Conservation (phyloP, 1,140 invertebrate species). For the Penaeus indicus region DNA sequence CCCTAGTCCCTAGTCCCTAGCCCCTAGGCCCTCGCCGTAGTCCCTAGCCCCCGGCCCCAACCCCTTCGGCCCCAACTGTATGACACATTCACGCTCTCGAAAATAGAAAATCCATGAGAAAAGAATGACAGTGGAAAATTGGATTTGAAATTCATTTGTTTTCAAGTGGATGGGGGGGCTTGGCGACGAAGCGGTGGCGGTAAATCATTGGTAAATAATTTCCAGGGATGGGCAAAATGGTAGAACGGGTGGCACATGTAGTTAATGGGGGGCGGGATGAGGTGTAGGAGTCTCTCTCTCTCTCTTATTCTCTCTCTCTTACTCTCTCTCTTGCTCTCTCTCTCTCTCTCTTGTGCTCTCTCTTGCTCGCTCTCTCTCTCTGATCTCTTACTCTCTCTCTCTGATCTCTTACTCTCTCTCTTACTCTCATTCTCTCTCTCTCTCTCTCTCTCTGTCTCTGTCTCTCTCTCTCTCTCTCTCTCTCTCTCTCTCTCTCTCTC, state of each 20-base stretch:
- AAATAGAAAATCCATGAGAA: conserved; percentile 62
- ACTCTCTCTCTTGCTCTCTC: no score
- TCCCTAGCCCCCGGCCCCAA: not conserved
- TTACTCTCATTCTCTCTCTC: not conserved
- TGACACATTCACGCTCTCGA: conserved; percentile 61
- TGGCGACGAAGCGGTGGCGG: conserved; percentile 44
- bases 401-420: not conserved
- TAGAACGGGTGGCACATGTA: conserved; percentile 37
- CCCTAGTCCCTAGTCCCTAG: not conserved
- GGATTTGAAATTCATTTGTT: conserved; percentile 63
- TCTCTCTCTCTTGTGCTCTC: no score
- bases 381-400: not conserved
- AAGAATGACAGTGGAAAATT: conserved; percentile 63
- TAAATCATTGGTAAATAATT: conserved; percentile 61
- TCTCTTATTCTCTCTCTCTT: no score
- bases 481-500: no score
- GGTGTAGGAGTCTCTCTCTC: not conserved
- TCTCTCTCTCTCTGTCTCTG: no score
- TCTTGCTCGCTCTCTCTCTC: no score
- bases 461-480: no score
- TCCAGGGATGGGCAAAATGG: conserved; percentile 47
- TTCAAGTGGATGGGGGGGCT: conserved; percentile 57
- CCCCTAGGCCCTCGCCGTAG: no score
- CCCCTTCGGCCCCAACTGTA: conserved; percentile 47
- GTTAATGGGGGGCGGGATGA: conserved; percentile 38